Base-by-base conservation (phyloP, 2,888 invertebrate species). In the Slavum lentiscoides region DNA sequence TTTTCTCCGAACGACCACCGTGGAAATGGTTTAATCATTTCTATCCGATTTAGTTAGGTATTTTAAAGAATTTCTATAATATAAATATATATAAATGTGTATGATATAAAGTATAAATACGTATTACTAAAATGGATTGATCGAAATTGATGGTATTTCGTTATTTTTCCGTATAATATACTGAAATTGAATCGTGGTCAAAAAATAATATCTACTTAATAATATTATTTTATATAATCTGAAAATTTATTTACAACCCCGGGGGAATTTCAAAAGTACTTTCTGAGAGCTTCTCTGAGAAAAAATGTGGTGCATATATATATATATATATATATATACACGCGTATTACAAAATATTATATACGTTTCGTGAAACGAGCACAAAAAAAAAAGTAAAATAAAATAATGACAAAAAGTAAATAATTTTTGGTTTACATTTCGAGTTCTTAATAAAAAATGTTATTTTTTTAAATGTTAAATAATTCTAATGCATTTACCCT, bases 401-500 rank as follows among this genome's bases (percentile, higher is more conserved):
- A 23, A 49, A 9, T 72, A 17, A 43, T 11, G 19, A 11, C 23
- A 23, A 49, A 73, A 73, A 49, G 59, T 73, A 62, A 73, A 70
- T 73, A 61, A 43, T 43, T 23, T 61, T 72, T 21, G 2, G 30
- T 2, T 6, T 69, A 69, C 49, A 58, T 39, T 72, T 39, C 1
- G 58, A 55, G 37, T 39, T 72, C 55, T 21, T 39, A 59, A 61
- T 11, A 30, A 49, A 49, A 49, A 62, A 61, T 62, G 23, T 19
- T 61, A 73, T 62, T 74, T 53, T 30, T 74, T 30, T 53, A 74
- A 62, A 37, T 53, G 23, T 61, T 43, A 74, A 53, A 49, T 30
- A 74, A 62, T 62, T 62, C 53, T 30, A 64, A 64, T 53, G 30
- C 62, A 53, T 64, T 73, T 49, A 73, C 49, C 62, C 37, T 74